These are phyloP conservation scores for Ophion slaviceki DNA, from an alignment of 2,888 invertebrate genomes.

Conservation along the genomic window DNA sequence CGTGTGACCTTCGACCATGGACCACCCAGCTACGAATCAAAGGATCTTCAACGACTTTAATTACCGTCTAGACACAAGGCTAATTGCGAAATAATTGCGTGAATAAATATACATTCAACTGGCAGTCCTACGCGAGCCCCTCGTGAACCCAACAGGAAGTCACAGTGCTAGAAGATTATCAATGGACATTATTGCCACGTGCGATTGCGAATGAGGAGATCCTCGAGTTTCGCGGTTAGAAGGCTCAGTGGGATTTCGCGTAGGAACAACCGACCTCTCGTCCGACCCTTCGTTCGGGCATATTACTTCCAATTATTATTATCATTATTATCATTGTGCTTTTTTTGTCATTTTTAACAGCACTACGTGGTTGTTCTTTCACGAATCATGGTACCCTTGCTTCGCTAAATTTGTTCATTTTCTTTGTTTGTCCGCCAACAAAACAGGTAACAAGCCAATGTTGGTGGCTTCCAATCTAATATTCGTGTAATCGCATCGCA, in stretches of 20 bases:
- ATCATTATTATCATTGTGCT: conserved; percentile 19
- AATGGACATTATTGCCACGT: conserved; percentile 31
- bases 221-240: conserved; percentile 2
- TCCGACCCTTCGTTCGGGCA: conserved; percentile 59
- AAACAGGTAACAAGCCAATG: conserved; percentile 12
- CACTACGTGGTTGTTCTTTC: conserved; percentile 7
- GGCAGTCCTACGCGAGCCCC: conserved; percentile 57
- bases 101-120: conserved; percentile 63
- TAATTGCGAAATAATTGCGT: conserved; percentile 67
- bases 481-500: conserved; percentile 50
- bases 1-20: conserved; percentile 51
- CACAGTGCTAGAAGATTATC: conserved; percentile 49
- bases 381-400: conserved; percentile 8
- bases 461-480: conserved; percentile 15
- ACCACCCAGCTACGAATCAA: conserved; percentile 65
- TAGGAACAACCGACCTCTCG: conserved; percentile 48
- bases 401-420: conserved; percentile 20
- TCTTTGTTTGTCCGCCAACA: conserved; percentile 27
- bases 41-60: conserved; percentile 62
- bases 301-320: conserved; percentile 38
- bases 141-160: conserved; percentile 48
- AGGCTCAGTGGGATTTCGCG: conserved; percentile 28
- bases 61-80: conserved; percentile 68
- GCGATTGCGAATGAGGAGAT: conserved; percentile 40
- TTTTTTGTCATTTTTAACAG: conserved; percentile 35